Base-by-base conservation (phyloP, 2,113 vertebrate genomes). In the Toxotes jaculatrix region DNA sequence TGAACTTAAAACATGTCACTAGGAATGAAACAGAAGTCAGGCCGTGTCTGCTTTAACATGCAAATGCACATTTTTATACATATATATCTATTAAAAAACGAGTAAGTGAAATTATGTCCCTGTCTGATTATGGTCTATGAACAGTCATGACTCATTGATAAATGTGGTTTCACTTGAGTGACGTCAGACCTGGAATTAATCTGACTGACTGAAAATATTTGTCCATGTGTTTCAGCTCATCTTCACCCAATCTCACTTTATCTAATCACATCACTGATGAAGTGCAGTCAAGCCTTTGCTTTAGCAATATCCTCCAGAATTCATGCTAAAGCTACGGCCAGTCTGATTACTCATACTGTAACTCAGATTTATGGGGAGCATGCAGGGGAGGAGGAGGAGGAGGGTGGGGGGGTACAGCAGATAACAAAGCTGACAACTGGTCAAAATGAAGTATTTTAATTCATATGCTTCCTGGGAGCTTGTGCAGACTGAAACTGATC, bases 131-230 rank as follows among this genome's bases (percentile, higher is more conserved):
- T 60, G 75, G 27, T 59, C 32, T 0, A 16, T 49, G 61, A 65
- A 40, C 64, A 60, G 61, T 19, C 47, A 59, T 77, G 87, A 89
- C 79, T 90, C 87, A 83, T 43, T 74, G 40, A 56, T 14, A 74
- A 72, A 83, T 86, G 72, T 78, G 64, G 91, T 94, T 93, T 91
- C 92, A 84, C 80, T 88, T 64, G 69, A 82, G 77, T 93, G 91
- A 92, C 88, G 89, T 90, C 85, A 92, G 8, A 6, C 43, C 43
- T 32, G 32, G 38, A 66, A 47, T 79, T 34, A 57, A 77, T 74
- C 23, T 60, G 63, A 69, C 19, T 63, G 38, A 56, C 51, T 62
- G 23, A 77, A 75, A 17, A 47, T 16, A 19, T 40, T 27, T 34
- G 32, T 51, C n/a, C 53, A 19, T 42, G 34, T n/a, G 60, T 14